Evolutionary conservation across 2,797 vertebrate genomes (phyloP).

Genomic region (Phalanger gymnotis): DNA sequence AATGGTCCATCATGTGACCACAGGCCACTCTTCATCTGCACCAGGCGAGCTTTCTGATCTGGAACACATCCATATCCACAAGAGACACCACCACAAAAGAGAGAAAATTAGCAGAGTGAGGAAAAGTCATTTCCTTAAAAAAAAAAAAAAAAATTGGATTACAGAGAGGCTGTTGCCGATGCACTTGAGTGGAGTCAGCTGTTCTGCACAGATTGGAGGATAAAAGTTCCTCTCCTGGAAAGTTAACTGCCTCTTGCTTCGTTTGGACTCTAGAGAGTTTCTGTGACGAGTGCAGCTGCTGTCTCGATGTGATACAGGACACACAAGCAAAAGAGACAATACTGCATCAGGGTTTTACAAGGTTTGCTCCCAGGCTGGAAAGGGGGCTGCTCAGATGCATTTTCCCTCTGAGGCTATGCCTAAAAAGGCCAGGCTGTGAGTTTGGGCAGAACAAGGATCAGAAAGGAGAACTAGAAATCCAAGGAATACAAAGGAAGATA

Average conservation of each 20-base stretch:
- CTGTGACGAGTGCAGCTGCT: not conserved
- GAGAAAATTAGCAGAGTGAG: conserved; percentile 27
- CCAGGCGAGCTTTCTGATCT: not conserved
- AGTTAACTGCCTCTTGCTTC: not conserved
- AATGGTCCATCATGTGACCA: not conserved
- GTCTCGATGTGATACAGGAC: conserved; percentile 1
- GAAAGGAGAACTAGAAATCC: not conserved
- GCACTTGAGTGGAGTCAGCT: not conserved
- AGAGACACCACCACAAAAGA: not conserved
- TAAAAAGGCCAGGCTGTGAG: not conserved
- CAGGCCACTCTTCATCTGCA: not conserved
- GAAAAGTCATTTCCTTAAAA: conserved; percentile 38
- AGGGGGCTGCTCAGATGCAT: not conserved
- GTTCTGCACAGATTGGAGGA: not conserved
- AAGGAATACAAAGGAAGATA: not conserved
- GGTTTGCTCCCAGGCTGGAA: not conserved
- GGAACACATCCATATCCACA: not conserved
- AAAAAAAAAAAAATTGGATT: conserved; percentile 14
- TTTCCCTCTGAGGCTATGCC: not conserved
- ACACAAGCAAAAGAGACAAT: not conserved
- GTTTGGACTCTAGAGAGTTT: not conserved
- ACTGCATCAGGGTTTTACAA: not conserved
- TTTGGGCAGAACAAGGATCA: not conserved
- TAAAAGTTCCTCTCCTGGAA: conserved; percentile 36
- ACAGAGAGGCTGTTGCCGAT: conserved; percentile 36